Conservation (phyloP, 2,797 vertebrate species). For the Rhynchotus rufescens region DNA sequence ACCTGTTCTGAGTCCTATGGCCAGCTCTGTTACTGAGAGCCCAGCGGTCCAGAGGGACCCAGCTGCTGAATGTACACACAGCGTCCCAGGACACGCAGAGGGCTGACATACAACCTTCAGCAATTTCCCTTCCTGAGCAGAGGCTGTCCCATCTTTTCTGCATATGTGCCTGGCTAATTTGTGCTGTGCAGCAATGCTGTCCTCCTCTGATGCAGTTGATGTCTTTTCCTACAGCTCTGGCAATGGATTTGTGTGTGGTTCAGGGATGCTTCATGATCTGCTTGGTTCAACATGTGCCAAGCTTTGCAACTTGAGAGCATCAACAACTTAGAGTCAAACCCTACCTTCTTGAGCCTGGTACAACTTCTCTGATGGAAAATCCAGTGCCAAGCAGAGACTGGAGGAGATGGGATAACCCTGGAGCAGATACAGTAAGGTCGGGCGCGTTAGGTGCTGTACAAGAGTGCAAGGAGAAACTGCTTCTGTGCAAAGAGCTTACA, state of each 20-base stretch:
- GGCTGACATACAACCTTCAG: neutral
- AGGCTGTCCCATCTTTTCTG: neutral
- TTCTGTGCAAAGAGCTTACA: neutral
- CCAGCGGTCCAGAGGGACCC: conserved; percentile 43
- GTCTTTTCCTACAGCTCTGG: neutral
- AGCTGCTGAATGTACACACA: neutral
- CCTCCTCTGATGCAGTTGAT: neutral
- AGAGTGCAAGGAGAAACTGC: neutral
- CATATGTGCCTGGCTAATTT: neutral
- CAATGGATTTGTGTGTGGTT: neutral
- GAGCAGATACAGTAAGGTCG: neutral
- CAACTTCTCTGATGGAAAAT: neutral
- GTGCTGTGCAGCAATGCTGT: accelerated
- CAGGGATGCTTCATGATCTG: neutral
- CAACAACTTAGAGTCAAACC: neutral
- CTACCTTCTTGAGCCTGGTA: neutral
- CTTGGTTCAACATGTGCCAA: neutral
- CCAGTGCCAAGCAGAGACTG: neutral
- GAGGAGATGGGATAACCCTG: accelerated
- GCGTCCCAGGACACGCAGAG: neutral
- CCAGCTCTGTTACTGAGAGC: conserved; percentile 5
- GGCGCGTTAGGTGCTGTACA: neutral
- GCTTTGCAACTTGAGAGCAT: neutral
- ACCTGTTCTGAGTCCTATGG: neutral
- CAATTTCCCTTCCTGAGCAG: accelerated